Percentiles rank a stretch among this genome's conserved stretches.
Conservation (phyloP, 2,113 vertebrate species). For the Regulus satrapa region DNA sequence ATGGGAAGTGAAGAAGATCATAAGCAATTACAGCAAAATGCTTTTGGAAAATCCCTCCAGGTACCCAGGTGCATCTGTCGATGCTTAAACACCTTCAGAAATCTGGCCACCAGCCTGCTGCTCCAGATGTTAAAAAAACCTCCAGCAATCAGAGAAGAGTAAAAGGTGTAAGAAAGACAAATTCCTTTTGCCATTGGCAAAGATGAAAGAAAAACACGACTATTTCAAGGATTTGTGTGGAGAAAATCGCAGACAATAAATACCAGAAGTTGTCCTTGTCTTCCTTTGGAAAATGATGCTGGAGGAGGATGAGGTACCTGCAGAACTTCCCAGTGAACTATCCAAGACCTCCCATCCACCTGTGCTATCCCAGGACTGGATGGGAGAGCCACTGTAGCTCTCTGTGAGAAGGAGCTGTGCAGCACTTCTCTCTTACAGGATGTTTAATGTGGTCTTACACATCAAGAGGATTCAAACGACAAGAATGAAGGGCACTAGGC, state of each 20-base stretch:
- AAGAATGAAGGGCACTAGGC: slow-evolving; percentile 45
- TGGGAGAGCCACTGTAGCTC: not conserved
- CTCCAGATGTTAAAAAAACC: slow-evolving; percentile 3
- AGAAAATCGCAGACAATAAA: not conserved
- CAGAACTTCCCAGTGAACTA: not conserved
- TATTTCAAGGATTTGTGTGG: not conserved
- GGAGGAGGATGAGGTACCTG: not conserved
- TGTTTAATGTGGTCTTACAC: not conserved
- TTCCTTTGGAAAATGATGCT: not conserved
- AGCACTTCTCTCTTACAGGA: not conserved
- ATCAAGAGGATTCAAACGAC: slow-evolving; percentile 16
- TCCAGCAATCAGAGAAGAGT: not conserved
- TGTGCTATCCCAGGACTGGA: not conserved
- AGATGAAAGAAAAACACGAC: not conserved
- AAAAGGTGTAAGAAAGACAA: not conserved
- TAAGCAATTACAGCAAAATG: slow-evolving; percentile 36
- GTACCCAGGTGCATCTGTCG: slow-evolving; percentile 34
- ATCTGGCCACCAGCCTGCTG: slow-evolving; percentile 37
- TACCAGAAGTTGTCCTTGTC: not conserved
- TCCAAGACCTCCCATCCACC: not conserved
- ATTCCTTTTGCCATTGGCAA: not conserved
- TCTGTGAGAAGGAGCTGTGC: not conserved
- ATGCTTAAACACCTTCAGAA: slow-evolving; percentile 40
- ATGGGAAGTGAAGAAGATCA: slow-evolving; percentile 19
- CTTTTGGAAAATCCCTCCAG: slow-evolving; percentile 44